phyloP scores from a whole-genome alignment of 2,888 invertebrate genomes.

The Megaustenia siamemsis region DNA sequence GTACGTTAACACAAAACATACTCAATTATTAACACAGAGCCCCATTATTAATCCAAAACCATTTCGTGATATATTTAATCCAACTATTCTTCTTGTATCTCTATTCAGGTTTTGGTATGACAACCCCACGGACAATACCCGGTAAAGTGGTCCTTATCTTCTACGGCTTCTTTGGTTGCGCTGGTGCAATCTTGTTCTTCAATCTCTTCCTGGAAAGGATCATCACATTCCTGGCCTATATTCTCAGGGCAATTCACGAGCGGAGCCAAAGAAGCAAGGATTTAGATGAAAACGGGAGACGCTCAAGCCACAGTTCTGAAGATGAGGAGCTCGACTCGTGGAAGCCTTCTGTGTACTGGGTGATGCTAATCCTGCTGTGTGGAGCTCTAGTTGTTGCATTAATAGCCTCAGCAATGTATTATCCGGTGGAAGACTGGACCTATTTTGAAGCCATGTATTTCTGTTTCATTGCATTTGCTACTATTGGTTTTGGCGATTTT shows the following conservation, averaged over 20 bases:
- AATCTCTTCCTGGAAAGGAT: slow-evolving; percentile 85
- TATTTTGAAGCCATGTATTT: slow-evolving; percentile 85
- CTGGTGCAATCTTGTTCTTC: slow-evolving; percentile 85
- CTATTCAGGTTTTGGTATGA: slow-evolving; percentile 84
- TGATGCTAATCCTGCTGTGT: slow-evolving; percentile 84
- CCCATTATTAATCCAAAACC: no score
- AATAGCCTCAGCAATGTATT: slow-evolving; percentile 83
- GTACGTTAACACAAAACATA: no score
- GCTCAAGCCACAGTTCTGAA: slow-evolving; percentile 78
- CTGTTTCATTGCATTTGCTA: slow-evolving; percentile 85
- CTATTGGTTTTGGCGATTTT: slow-evolving; percentile 86
- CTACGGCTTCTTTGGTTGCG: slow-evolving; percentile 85
- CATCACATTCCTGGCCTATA: slow-evolving; percentile 85
- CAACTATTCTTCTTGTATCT: background rate
- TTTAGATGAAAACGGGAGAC: slow-evolving; percentile 64
- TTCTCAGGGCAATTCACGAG: slow-evolving; percentile 83
- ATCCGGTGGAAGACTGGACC: slow-evolving; percentile 84
- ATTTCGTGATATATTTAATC: no score
- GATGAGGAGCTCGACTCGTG: slow-evolving; percentile 82
- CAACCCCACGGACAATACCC: slow-evolving; percentile 83
- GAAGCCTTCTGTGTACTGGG: slow-evolving; percentile 86
- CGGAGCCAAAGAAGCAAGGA: slow-evolving; percentile 80
- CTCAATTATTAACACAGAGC: no score
- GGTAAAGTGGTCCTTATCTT: slow-evolving; percentile 84
- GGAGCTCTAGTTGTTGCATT: slow-evolving; percentile 83